Conservation (phyloP, 2,113 vertebrate species). For the Sminthopsis crassicaudata region DNA sequence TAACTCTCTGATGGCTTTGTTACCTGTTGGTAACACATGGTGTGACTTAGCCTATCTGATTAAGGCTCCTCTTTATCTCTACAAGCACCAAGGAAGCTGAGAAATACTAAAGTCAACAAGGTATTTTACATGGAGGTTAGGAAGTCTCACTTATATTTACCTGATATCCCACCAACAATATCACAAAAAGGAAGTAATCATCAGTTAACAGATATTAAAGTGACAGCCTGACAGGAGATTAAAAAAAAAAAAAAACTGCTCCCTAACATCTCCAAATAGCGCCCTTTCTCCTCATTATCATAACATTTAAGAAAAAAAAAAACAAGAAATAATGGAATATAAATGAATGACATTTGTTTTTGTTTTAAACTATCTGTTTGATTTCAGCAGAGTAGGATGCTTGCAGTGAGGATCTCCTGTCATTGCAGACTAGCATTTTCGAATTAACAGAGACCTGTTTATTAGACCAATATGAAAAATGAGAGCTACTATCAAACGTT, state of each 20-base stretch:
- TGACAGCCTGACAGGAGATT: background rate
- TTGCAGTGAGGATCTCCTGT: background rate
- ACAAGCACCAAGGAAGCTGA: background rate
- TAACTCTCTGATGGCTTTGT: background rate
- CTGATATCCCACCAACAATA: background rate
- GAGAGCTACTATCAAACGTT: too few relatives aligned
- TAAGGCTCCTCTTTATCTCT: background rate
- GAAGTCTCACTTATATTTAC: background rate
- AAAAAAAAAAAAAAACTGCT: background rate
- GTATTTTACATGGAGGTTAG: background rate
- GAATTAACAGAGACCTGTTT: too few relatives aligned
- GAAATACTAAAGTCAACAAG: background rate
- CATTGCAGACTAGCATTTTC: too few relatives aligned
- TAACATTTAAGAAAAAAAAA: background rate
- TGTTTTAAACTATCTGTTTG: background rate
- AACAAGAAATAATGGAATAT: background rate
- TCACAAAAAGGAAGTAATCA: background rate
- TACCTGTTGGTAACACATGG: too few relatives aligned
- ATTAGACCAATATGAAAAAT: too few relatives aligned
- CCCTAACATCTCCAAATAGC: background rate
- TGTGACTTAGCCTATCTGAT: fast-evolving
- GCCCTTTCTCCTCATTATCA: background rate
- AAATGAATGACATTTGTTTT: background rate
- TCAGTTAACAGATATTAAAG: background rate
- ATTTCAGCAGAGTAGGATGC: background rate